Conservation (phyloP, 1,140 invertebrate species). For the Aporrectodea caliginosa region DNA sequence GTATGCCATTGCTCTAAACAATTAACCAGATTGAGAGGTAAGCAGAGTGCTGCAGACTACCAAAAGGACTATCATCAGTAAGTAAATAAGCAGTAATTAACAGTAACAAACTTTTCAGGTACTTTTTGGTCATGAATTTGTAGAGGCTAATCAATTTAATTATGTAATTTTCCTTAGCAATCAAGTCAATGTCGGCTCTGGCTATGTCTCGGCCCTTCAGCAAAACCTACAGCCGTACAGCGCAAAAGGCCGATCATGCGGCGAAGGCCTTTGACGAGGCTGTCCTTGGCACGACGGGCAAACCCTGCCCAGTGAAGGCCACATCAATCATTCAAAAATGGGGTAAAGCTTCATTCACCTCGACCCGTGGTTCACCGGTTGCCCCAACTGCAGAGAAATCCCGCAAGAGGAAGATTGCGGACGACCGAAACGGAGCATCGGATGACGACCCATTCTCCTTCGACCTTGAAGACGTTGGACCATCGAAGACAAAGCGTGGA, state of each 20-base stretch:
- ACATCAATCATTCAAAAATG: slow-evolving; percentile 39
- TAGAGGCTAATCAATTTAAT: too few relatives aligned
- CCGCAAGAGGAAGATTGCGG: slow-evolving; percentile 33
- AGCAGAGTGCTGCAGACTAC: too few relatives aligned
- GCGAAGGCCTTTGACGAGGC: slow-evolving; percentile 42
- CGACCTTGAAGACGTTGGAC: slow-evolving; percentile 39
- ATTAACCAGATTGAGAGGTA: too few relatives aligned
- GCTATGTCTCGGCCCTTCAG: slow-evolving; percentile 23
- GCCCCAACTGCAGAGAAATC: slow-evolving; percentile 25
- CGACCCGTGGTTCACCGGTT: slow-evolving; percentile 32
- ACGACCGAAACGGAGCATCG: slow-evolving; percentile 31
- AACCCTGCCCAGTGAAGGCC: slow-evolving; percentile 37
- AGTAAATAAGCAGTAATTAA: too few relatives aligned
- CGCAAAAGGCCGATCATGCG: slow-evolving; percentile 32
- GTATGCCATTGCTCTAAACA: too few relatives aligned
- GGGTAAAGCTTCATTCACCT: slow-evolving; percentile 42
- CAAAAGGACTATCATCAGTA: too few relatives aligned
- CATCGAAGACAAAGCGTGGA: background rate
- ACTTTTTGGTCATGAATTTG: too few relatives aligned
- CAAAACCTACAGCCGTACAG: slow-evolving; percentile 36
- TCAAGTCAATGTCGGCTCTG: background rate
- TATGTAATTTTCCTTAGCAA: too few relatives aligned
- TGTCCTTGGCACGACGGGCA: slow-evolving; percentile 30
- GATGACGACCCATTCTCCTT: slow-evolving; percentile 42
- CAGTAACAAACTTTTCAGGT: too few relatives aligned